Percentiles rank a stretch among this genome's conserved stretches.
These are phyloP conservation scores for Meleagris gallopavo DNA, from an alignment of 2,113 vertebrate genomes.

Conservation along the genomic window DNA sequence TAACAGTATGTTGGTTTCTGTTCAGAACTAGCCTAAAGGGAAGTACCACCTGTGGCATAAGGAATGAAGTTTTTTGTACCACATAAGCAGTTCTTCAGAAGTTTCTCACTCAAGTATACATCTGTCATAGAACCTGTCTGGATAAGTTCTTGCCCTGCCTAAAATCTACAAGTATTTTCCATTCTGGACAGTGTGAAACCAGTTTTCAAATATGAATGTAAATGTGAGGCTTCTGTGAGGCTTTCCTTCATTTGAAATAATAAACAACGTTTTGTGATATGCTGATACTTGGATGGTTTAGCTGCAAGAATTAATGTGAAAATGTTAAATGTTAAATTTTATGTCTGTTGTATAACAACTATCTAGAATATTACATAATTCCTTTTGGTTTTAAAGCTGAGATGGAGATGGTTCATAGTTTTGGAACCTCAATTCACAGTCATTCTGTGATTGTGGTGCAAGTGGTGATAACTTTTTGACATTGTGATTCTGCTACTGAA, in stretches of 20 bases:
- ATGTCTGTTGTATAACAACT: background rate
- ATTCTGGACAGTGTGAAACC: background rate
- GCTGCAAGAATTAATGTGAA: background rate
- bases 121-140: background rate
- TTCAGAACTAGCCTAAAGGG: background rate
- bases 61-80: background rate
- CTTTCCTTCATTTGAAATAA: background rate
- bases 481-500: background rate
- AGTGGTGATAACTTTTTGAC: background rate
- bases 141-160: background rate
- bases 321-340: background rate
- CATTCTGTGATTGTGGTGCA: background rate
- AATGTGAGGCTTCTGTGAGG: background rate
- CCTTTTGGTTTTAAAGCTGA: background rate
- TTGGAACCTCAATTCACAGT: background rate
- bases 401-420: background rate
- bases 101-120: background rate
- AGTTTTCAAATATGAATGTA: background rate
- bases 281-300: background rate
- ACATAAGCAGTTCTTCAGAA: background rate
- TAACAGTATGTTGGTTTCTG: background rate
- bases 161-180: constrained; percentile 16
- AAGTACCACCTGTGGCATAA: background rate
- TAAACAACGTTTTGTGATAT: background rate
- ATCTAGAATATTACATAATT: background rate